Evolutionary conservation across 2,797 vertebrate genomes (phyloP), one percentile per base, ranked within the genome.

Genomic region (Amniataba percoides): DNA sequence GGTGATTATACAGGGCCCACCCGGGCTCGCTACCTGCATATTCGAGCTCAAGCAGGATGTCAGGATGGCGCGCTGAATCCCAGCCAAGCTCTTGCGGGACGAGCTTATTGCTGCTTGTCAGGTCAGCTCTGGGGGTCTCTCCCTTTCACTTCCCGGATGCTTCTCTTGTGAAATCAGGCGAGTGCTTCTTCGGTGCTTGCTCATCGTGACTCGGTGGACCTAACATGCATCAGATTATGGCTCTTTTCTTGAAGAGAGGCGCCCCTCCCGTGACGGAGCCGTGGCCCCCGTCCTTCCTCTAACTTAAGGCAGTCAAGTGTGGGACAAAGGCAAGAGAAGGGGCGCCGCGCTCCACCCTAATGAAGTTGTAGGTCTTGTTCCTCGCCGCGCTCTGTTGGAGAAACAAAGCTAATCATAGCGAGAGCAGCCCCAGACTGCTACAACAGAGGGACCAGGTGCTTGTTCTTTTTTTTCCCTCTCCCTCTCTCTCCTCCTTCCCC

Each of bases 401-500:
- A 93, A 92, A 93, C 93, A 94, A 92, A 93, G 90, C 92, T 93
- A 93, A 94, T 94, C 92, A 92, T 75, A 82, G 88, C 61, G 82
- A 91, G 87, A 86, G 88, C 86, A 79, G 86, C 74, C 73, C 79
- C 86, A 88, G 88, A 84, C 92, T 84, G 82, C 75, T 81, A 76
- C 85, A 89, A 89, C 91, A 92, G 86, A 92, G 82, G 82, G 87
- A 89, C 93, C 93, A 93, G 93, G 93, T 94, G 94, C 90, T 92
- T 83, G 79, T 77, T 86, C 80, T 69, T 78, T 86, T 80, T 76
- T 39, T 10, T 43, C 40, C 42, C 27, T 31, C 27, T 31, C 27
- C 27, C 27, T 31, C 27, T 31, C 27, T 31, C 27, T 31, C 39
- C 43, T 65, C 60, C 52, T 64, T 67, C 66, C 77, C 59, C 40